Conservation (phyloP, 2,797 vertebrate species). For the Acropternis orthonyx region DNA sequence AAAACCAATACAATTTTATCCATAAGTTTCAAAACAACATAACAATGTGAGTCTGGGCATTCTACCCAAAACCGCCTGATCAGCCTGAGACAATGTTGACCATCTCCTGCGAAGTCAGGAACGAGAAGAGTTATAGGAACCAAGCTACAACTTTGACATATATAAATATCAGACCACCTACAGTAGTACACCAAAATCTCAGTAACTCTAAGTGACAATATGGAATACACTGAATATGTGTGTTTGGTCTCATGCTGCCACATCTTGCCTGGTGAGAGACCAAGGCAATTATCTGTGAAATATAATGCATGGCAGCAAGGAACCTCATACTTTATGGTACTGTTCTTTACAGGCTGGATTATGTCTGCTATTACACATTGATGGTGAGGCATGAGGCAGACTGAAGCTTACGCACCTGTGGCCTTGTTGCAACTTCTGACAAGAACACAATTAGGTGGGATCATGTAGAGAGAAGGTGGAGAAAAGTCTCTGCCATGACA, state of each 20-base stretch:
- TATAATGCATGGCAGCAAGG: rapidly evolving
- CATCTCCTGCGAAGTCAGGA: not conserved
- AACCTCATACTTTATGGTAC: not conserved
- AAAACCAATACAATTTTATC: not conserved
- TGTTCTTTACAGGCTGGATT: not conserved
- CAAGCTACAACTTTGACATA: not conserved
- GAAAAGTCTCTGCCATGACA: not conserved
- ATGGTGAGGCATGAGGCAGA: not conserved
- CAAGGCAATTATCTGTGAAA: not conserved
- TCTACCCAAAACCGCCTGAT: not conserved
- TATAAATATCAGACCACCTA: not conserved
- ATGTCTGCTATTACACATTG: not conserved
- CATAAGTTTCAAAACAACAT: not conserved
- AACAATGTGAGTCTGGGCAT: not conserved
- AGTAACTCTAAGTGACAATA: not conserved
- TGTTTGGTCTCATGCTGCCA: not conserved
- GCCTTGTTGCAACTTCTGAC: not conserved
- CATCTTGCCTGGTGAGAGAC: not conserved
- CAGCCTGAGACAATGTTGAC: not conserved
- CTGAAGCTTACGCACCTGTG: not conserved
- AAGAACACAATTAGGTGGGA: not conserved
- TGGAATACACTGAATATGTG: not conserved
- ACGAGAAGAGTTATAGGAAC: not conserved
- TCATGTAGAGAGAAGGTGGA: not conserved
- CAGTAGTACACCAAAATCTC: not conserved